phyloP scores from a whole-genome alignment of 2,888 invertebrate genomes.

The Tryphoninae sp. region DNA sequence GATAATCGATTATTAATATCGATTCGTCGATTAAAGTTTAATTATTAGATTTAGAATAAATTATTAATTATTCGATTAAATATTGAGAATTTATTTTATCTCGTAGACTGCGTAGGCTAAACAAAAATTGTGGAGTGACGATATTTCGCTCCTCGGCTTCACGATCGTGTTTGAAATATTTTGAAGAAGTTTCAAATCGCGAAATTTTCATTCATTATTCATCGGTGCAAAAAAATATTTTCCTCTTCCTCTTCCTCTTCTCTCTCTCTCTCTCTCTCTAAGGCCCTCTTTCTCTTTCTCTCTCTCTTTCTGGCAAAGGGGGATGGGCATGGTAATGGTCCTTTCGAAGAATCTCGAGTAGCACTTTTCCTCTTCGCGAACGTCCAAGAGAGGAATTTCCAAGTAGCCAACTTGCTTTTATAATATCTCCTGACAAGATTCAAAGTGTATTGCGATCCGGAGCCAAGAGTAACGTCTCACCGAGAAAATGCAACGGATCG shows the following conservation, averaged over 20 bases:
- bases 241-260: background rate
- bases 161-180: too few species aligned
- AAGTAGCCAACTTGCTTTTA: constrained; percentile 29
- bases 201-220: too few species aligned
- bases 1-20: too few species aligned
- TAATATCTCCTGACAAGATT: background rate
- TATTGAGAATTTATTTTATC: too few species aligned
- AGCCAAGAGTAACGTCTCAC: background rate
- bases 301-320: constrained; percentile 8
- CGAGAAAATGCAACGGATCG: background rate
- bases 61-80: too few species aligned
- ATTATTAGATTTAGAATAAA: too few species aligned
- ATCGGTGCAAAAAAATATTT: too few species aligned
- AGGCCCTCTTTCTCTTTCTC: background rate
- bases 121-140: too few species aligned
- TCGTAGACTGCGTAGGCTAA: too few species aligned
- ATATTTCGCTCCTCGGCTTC: too few species aligned
- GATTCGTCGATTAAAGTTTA: too few species aligned
- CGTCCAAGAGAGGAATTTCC: constrained; percentile 45
- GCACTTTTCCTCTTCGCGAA: constrained; percentile 50
- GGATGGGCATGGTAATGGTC: constrained; percentile 41
- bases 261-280: background rate
- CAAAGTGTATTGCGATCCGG: constrained; percentile 4
- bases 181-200: too few species aligned
- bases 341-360: constrained; percentile 59